Evolutionary conservation across 2,797 vertebrate genomes (phyloP).

Genomic region (Taeniopygia guttata): DNA sequence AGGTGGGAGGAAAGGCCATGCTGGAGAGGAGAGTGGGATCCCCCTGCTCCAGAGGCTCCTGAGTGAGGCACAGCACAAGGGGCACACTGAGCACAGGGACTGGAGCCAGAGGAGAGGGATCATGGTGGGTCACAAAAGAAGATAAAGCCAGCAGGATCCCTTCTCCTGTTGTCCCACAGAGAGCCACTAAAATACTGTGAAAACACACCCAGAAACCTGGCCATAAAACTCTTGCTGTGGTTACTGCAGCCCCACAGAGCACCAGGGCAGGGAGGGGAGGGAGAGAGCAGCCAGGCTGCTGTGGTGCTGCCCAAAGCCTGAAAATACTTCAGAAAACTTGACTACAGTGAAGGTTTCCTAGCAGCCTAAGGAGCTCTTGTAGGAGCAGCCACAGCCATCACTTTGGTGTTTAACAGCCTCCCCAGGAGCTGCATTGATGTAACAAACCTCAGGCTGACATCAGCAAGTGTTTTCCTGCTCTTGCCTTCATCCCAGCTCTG

Average conservation of each 20-base stretch:
- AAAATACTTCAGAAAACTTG: accelerated
- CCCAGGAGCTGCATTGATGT: background rate
- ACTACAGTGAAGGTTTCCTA: background rate
- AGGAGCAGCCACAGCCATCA: background rate
- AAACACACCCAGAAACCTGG: background rate
- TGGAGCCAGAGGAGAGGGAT: background rate
- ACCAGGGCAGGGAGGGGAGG: background rate
- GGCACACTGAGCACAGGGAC: accelerated
- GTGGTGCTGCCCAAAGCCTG: background rate
- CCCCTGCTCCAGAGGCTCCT: no score
- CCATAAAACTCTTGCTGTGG: background rate
- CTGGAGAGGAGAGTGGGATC: background rate
- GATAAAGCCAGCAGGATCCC: background rate
- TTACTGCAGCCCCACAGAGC: background rate
- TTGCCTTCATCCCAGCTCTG: background rate
- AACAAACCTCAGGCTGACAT: background rate
- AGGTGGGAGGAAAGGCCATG: accelerated
- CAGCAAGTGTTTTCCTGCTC: background rate
- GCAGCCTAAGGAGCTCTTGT: background rate
- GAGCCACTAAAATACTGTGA: background rate
- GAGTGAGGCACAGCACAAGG: no score
- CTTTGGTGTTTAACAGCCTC: background rate
- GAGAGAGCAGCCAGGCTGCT: no score
- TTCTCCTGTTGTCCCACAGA: background rate
- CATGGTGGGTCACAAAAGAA: accelerated